These are phyloP conservation scores for Caenorhabditis virilis DNA, from an alignment of 2,888 invertebrate species.

Conservation along the genomic window DNA sequence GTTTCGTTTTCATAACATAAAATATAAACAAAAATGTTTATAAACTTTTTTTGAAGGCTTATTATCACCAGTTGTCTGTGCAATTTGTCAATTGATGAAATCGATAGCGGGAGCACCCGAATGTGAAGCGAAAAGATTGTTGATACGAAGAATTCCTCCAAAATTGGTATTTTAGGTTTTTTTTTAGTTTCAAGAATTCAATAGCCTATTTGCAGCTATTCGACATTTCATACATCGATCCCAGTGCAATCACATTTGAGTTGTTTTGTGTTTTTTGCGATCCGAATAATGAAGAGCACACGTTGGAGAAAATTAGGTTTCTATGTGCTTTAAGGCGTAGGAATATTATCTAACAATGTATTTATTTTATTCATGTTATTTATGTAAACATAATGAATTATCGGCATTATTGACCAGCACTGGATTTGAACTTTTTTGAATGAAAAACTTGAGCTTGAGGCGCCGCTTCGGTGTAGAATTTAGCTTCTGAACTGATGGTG, in stretches of 20 bases:
- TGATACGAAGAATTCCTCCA: neutral
- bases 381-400: no score
- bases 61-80: conserved; percentile 5
- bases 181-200: neutral
- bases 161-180: neutral
- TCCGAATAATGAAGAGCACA: conserved; percentile 1
- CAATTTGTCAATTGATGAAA: conserved; percentile 2
- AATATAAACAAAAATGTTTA: no score
- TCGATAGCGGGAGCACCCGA: conserved; percentile 1
- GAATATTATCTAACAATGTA: conserved; percentile 7
- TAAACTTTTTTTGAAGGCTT: neutral
- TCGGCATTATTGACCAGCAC: conserved; percentile 34
- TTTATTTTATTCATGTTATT: no score
- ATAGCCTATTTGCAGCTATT: neutral
- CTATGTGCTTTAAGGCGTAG: neutral
- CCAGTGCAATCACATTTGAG: neutral
- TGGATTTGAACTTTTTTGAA: conserved; percentile 35
- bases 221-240: conserved; percentile 3
- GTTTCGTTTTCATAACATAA: no score
- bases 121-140: neutral
- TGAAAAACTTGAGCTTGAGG: conserved; percentile 32
- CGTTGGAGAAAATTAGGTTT: neutral
- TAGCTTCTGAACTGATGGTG: conserved; percentile 22
- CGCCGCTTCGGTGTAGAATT: conserved; percentile 28
- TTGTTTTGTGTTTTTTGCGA: conserved; percentile 2